Base-by-base conservation (phyloP, 2,888 invertebrate genomes). In the Tuberolachnus salignus region DNA sequence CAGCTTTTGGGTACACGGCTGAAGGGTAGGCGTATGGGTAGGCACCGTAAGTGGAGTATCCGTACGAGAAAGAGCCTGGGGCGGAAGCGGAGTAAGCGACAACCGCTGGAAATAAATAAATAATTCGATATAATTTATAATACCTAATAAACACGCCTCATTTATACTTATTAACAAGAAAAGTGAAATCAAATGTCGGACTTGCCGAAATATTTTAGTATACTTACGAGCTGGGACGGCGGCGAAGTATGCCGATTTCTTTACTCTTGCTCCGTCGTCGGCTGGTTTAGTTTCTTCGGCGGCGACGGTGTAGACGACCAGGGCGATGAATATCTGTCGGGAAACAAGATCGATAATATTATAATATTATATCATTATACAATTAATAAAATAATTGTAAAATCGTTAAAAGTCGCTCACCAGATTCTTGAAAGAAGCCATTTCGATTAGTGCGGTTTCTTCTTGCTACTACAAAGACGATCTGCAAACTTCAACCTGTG, bases 401-500 rank as follows among this genome's bases (percentile, higher is more conserved):
- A 34, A 34, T 34, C 34, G 6, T 6, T 34, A 4, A 34, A 4
- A 34, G 34, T 34, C 34, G 23, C 70, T 70, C 16, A 70, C 70
- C 55, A 34, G 34, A 34, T 6, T 4, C 34, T 34, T 34, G 34
- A 34, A 34, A 4, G 34, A 34, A 34, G 34, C 70, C 70, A 70
- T 70, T 70, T 57, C 23, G 44, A 19, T 3, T 57, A 44, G 16
- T 8, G 6, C 57, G 55, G 23, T 57, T 44, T 70, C 44, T 70
- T 70, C 11, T 55, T 57, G 34, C 3, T 3, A 34, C 6, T 34
- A 44, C 14, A 26, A 42, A 23, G 14, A 0, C n/a, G n/a, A 70
- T 70, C 70, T 70, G 70, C 70, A 57, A 70, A 70, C 44, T 57
- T 70, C 55, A 57, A 57, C 70, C 57, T 44, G 57, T 57, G 70